A percentile compares a stretch with the other conserved stretches of the same genome.
Evolutionary conservation across 1,140 invertebrate species (phyloP).

Genomic region (Triops cancriformis): DNA sequence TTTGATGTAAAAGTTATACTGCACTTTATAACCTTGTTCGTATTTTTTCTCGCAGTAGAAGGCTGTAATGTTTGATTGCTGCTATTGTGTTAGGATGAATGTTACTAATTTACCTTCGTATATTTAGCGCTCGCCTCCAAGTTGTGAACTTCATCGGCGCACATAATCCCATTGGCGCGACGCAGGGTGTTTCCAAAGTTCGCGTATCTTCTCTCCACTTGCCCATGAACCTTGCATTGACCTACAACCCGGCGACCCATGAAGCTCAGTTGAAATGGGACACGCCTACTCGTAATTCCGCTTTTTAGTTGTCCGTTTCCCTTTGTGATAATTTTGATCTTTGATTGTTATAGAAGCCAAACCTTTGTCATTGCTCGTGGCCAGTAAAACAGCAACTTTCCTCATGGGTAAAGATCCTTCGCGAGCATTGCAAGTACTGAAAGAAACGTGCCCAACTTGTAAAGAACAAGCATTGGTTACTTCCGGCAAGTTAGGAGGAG

Average conservation of each 20-base stretch:
- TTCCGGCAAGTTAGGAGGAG: slow-evolving; percentile 17
- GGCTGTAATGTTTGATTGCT: too few species aligned
- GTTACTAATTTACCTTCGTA: not conserved
- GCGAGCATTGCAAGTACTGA: slow-evolving; percentile 7
- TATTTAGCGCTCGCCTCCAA: slow-evolving; percentile 15
- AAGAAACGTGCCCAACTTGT: slow-evolving; percentile 23
- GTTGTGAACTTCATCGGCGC: slow-evolving; percentile 20
- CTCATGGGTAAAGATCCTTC: slow-evolving; percentile 24
- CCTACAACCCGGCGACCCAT: slow-evolving; percentile 20
- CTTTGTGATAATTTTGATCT: not conserved
- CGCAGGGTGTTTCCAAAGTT: slow-evolving; percentile 24
- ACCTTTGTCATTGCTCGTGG: slow-evolving; percentile 14
- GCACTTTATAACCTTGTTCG: too few species aligned
- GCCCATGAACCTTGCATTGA: slow-evolving; percentile 21
- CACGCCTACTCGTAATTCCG: slow-evolving; percentile 17
- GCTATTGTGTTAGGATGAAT: not conserved
- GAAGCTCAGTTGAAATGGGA: slow-evolving; percentile 17
- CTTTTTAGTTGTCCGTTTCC: not conserved
- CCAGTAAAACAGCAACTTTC: slow-evolving; percentile 17
- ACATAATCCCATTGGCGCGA: slow-evolving; percentile 25
- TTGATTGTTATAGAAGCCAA: not conserved
- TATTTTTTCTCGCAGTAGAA: too few species aligned
- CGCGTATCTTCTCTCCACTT: slow-evolving; percentile 25
- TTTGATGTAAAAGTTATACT: too few species aligned
- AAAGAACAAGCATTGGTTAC: slow-evolving; percentile 21